A percentile compares a stretch with the other conserved stretches of the same genome.
These are phyloP conservation scores for Spongia lamella DNA, from an alignment of 37 sponge, comb jelly and placozoan genomes.

Conservation along the genomic window DNA sequence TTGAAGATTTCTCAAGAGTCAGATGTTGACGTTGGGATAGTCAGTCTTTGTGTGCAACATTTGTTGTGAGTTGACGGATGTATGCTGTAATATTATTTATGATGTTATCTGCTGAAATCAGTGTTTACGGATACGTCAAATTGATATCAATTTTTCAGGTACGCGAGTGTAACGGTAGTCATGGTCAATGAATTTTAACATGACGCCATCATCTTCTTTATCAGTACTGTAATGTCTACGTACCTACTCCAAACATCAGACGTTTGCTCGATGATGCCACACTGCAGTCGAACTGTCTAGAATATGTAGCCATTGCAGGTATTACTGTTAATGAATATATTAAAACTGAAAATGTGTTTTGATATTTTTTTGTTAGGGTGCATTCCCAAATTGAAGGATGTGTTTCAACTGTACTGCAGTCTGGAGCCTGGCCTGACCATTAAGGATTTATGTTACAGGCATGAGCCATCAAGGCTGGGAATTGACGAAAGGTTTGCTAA, in stretches of 20 bases:
- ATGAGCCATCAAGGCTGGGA: conserved; percentile 43
- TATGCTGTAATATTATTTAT: background rate
- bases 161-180: background rate
- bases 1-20: conserved; percentile 65
- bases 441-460: conserved; percentile 65
- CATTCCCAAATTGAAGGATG: conserved; percentile 43
- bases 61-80: conserved; percentile 61
- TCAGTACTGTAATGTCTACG: conserved; percentile 81
- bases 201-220: background rate
- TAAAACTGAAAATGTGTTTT: background rate
- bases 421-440: conserved; percentile 75
- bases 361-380: conserved; percentile 29
- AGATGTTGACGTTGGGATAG: conserved; percentile 63
- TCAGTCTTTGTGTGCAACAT: conserved; percentile 73
- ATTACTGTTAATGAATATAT: conserved; percentile 2
- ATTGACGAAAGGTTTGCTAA: conserved; percentile 67
- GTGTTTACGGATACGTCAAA: conserved; percentile 57
- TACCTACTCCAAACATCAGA: conserved; percentile 58
- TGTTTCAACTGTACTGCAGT: conserved; percentile 74
- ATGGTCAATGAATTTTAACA: background rate
- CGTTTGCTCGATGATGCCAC: conserved; percentile 34
- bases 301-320: conserved; percentile 72
- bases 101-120: conserved; percentile 16
- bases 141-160: conserved; percentile 82
- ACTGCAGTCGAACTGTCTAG: conserved; percentile 57